Percentiles rank a stretch among this genome's conserved stretches.
Evolutionary conservation across 2,797 vertebrate species (phyloP).

Genomic region (Crypturellus tataupa): DNA sequence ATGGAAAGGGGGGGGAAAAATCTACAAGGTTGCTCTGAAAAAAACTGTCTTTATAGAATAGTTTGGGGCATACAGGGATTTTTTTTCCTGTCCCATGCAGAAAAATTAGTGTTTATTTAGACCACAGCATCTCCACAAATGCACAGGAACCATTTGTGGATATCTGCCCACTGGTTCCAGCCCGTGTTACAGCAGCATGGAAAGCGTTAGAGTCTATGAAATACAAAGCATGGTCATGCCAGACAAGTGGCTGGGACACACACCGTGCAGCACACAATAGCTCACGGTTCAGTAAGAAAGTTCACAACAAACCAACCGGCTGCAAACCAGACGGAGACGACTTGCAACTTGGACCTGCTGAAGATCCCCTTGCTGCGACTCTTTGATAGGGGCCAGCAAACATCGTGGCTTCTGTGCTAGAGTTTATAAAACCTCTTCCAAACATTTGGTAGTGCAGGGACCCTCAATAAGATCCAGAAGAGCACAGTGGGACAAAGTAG

Average conservation of each 20-base stretch:
- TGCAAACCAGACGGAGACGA: constrained; percentile 31
- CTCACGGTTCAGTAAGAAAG: constrained; percentile 9
- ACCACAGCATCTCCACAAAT: background rate
- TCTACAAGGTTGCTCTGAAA: background rate
- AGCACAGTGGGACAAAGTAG: background rate
- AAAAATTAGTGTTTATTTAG: background rate
- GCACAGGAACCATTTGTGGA: background rate
- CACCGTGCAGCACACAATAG: background rate
- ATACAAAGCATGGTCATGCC: background rate
- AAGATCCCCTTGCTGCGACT: background rate
- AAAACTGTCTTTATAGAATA: background rate
- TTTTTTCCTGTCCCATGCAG: background rate
- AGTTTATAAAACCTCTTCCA: background rate
- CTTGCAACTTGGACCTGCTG: background rate
- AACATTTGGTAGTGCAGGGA: background rate
- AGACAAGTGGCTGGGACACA: constrained; percentile 41
- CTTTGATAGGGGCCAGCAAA: background rate
- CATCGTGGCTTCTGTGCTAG: accelerated
- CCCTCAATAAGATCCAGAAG: background rate
- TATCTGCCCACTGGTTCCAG: background rate
- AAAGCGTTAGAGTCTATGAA: background rate
- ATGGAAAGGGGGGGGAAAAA: background rate
- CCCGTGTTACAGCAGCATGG: background rate
- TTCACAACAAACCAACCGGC: constrained; percentile 32
- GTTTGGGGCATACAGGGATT: background rate